Percentiles rank a stretch among this genome's conserved stretches.
phyloP scores from a whole-genome alignment of 2,888 invertebrate species.

The Pyrgus malvae region DNA sequence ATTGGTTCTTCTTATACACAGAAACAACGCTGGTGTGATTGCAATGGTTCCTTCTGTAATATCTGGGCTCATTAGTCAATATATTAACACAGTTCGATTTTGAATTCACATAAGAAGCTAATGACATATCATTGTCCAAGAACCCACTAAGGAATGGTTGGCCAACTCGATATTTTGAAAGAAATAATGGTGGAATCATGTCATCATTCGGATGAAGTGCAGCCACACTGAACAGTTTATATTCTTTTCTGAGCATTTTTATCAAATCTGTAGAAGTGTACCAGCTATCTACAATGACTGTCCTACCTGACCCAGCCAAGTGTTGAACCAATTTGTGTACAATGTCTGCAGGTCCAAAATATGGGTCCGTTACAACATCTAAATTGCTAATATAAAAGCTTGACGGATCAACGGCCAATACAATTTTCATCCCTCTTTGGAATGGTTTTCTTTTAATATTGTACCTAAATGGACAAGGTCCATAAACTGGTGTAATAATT shows the following conservation, averaged over 20 bases:
- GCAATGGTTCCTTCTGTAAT: slow-evolving; percentile 55
- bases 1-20: slow-evolving; percentile 62
- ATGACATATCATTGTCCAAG: slow-evolving; percentile 51
- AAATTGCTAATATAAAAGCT: slow-evolving; percentile 70
- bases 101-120: slow-evolving; percentile 60
- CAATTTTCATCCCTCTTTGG: slow-evolving; percentile 65
- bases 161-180: slow-evolving; percentile 54
- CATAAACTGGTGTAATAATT: slow-evolving; percentile 64
- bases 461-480: slow-evolving; percentile 71
- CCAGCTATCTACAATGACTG: slow-evolving; percentile 68
- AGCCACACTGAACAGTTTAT: slow-evolving; percentile 56
- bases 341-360: slow-evolving; percentile 57
- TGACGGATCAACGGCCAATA: slow-evolving; percentile 61
- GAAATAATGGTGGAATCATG: slow-evolving; percentile 63
- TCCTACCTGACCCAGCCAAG: slow-evolving; percentile 57
- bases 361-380: slow-evolving; percentile 67
- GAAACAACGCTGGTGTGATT: slow-evolving; percentile 55
- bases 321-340: slow-evolving; percentile 62
- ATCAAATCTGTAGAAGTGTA: slow-evolving; percentile 57
- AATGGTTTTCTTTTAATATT: slow-evolving; percentile 61
- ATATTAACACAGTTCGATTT: slow-evolving; percentile 58
- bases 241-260: slow-evolving; percentile 50
- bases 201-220: slow-evolving; percentile 57
- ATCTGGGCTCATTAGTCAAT: slow-evolving; percentile 61
- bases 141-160: slow-evolving; percentile 60